Percentiles rank a stretch among this genome's conserved stretches.
These are phyloP conservation scores for Folsomia manolachei DNA, from an alignment of 2,888 invertebrate genomes.

Conservation along the genomic window DNA sequence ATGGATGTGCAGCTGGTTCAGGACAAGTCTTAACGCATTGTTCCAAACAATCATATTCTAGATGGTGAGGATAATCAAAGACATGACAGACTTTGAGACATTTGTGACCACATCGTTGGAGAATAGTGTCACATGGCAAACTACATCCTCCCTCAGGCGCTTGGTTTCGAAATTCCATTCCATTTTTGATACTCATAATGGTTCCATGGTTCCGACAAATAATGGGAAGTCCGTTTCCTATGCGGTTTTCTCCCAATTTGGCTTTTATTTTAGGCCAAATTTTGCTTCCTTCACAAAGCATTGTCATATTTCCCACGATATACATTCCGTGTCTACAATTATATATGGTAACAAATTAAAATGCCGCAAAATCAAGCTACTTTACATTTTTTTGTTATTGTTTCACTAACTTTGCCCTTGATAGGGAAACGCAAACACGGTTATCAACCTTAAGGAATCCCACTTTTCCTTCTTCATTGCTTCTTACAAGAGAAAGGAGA, in stretches of 20 bases:
- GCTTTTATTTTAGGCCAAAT: slow-evolving; percentile 51
- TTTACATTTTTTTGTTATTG: no score
- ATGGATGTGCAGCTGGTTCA: neutral
- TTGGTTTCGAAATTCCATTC: slow-evolving; percentile 28
- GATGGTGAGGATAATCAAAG: slow-evolving; percentile 60
- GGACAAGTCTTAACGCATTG: slow-evolving; percentile 53
- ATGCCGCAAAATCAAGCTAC: neutral
- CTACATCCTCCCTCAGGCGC: slow-evolving; percentile 64
- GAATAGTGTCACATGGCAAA: slow-evolving; percentile 55
- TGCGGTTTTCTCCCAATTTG: slow-evolving; percentile 38
- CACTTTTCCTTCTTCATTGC: slow-evolving; percentile 65
- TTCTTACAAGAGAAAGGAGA: slow-evolving; percentile 73
- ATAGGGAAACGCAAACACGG: slow-evolving; percentile 73
- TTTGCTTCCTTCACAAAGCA: slow-evolving; percentile 43
- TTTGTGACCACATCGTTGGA: slow-evolving; percentile 62
- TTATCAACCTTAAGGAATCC: slow-evolving; percentile 70
- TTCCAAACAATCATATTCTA: slow-evolving; percentile 56
- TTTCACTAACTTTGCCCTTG: slow-evolving; percentile 65
- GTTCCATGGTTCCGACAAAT: slow-evolving; percentile 47
- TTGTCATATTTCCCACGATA: slow-evolving; percentile 66
- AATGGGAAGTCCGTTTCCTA: slow-evolving; percentile 41
- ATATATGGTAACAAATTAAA: neutral
- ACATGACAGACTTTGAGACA: slow-evolving; percentile 65
- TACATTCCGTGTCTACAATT: slow-evolving; percentile 60
- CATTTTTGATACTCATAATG: slow-evolving; percentile 19